Evolutionary conservation across 2,888 invertebrate species (phyloP).

Genomic region (Tachystola acroxantha): DNA sequence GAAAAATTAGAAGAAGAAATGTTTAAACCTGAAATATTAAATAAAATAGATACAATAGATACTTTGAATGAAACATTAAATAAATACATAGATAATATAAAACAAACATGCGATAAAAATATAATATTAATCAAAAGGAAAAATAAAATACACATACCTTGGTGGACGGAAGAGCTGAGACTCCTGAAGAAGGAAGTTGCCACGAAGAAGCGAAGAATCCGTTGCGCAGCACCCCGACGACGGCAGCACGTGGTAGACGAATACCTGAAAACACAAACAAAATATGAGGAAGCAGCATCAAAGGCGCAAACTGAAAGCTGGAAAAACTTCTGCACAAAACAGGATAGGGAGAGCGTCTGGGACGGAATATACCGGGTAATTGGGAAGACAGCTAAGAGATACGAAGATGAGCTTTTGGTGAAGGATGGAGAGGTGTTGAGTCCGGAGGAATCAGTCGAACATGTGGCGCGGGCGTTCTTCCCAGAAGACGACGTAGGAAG

Average conservation of each 20-base stretch:
- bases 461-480: slow-evolving; percentile 13
- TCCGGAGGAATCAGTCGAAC: slow-evolving; percentile 6
- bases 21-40: neutral
- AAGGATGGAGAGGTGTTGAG: neutral
- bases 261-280: slow-evolving; percentile 1
- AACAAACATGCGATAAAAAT: neutral
- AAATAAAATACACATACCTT: neutral
- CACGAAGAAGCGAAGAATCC: slow-evolving; percentile 3
- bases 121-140: neutral
- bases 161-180: slow-evolving; percentile 8
- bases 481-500: slow-evolving; percentile 1
- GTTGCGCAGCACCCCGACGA: neutral
- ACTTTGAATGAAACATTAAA: neutral
- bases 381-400: neutral
- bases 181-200: slow-evolving; percentile 1
- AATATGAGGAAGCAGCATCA: slow-evolving; percentile 4
- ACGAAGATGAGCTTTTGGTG: slow-evolving; percentile 4
- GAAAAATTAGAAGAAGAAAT: neutral
- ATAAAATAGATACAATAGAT: too few species aligned
- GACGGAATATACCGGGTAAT: slow-evolving; percentile 13
- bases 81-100: neutral
- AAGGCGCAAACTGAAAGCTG: slow-evolving; percentile 6
- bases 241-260: too few species aligned
- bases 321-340: slow-evolving; percentile 12
- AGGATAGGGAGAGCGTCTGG: slow-evolving; percentile 12